Base-by-base conservation (phyloP, 2,113 vertebrate genomes). In the Melospiza georgiana region DNA sequence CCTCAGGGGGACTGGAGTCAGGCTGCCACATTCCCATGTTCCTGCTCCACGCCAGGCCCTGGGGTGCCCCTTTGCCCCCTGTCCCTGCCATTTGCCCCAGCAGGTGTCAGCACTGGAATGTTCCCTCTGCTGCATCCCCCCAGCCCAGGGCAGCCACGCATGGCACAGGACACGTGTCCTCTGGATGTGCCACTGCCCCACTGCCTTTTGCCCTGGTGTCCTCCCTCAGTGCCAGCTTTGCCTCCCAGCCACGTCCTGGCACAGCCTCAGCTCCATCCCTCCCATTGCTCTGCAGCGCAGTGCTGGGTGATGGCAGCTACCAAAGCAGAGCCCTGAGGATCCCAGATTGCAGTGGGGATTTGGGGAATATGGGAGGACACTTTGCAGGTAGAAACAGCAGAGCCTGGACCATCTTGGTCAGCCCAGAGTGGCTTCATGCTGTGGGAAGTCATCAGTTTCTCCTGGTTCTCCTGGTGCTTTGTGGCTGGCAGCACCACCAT, bases 401-500 rank as follows among this genome's bases (percentile, higher is more conserved):
- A 84, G 23, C 13, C 17, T 3, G 0, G 27, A 25, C 3, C 55
- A 25, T 21, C 44, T 37, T 43, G 25, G 3, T 46, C 71, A 85
- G 35, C 27, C 67, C 52, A 30, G 52, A 46, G 30, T 35, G 55
- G 41, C 27, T 72, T 63, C 4, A 0, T 12, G 43, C 44, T 0
- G 0, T 11, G 17, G 28, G 51, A 80, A 55, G 46, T 28, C 0
- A 0, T 33, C 75, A 57, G 28, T 20, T 23, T 54, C 15, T 61
- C 48, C 57, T 13, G 12, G 15, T 55, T 67, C 12, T 54, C 52
- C 27, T 27, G 23, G 37, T 11, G 17, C 18, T 11, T 13, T 7
- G 39, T 16, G 37, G 17, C 66, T 0, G 0, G 12, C 49, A 44
- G 20, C 0, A 0, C 25, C 66, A 52, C 10, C 13, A 2, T 2